phyloP scores from a whole-genome alignment of 2,888 invertebrate genomes.

The Tolmerus cingulatus region DNA sequence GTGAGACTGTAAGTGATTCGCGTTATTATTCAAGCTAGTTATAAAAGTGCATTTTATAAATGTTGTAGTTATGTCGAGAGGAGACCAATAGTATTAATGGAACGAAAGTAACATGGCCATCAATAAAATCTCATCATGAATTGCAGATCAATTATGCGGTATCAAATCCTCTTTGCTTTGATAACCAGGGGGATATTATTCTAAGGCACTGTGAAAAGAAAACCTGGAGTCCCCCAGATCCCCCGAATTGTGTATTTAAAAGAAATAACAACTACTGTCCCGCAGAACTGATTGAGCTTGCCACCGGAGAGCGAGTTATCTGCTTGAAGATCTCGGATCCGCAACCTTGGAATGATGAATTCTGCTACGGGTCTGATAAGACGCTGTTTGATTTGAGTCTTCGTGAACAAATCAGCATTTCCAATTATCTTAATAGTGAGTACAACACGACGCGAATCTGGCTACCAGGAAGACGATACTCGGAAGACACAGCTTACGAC shows the following conservation, averaged over 20 bases:
- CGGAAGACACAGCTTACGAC: constrained; percentile 58
- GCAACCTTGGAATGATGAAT: constrained; percentile 46
- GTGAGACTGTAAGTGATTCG: neutral
- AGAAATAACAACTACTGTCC: constrained; percentile 51
- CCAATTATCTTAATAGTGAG: constrained; percentile 54
- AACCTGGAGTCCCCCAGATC: constrained; percentile 54
- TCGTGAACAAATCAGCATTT: constrained; percentile 52
- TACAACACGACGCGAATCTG: constrained; percentile 59
- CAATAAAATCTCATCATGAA: neutral
- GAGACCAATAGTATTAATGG: neutral
- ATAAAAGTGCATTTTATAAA: neutral
- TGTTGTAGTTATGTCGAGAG: constrained; percentile 5
- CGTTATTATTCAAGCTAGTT: neutral
- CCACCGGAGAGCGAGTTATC: constrained; percentile 46
- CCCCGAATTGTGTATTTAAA: constrained; percentile 48
- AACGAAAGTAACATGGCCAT: neutral
- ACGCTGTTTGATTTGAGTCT: constrained; percentile 50
- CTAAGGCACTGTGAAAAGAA: constrained; percentile 54
- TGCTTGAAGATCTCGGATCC: constrained; percentile 58
- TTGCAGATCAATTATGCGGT: constrained; percentile 36
- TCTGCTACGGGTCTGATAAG: constrained; percentile 56
- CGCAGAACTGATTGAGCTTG: constrained; percentile 54
- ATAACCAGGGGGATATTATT: constrained; percentile 51
- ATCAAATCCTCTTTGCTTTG: constrained; percentile 58
- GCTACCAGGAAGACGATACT: constrained; percentile 65